These are phyloP conservation scores for Drosophila asahinai DNA, from an alignment of 1,140 invertebrate genomes.

Conservation along the genomic window DNA sequence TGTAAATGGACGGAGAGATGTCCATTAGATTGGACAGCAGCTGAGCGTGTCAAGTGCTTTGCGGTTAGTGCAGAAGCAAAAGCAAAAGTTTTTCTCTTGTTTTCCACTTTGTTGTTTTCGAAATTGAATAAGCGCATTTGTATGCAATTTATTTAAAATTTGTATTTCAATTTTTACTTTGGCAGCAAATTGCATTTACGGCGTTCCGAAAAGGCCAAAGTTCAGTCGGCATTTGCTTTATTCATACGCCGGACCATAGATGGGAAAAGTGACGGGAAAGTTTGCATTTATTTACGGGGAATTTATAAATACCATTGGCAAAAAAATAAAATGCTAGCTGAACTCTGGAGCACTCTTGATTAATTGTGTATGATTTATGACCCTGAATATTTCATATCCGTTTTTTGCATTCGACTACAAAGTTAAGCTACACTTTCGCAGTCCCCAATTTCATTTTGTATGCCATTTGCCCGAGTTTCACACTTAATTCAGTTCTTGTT, in stretches of 20 bases:
- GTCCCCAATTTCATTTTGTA: slow-evolving; percentile 25
- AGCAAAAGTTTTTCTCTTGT: slow-evolving; percentile 59
- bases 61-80: slow-evolving; percentile 58
- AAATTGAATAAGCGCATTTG: slow-evolving; percentile 78
- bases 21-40: slow-evolving; percentile 71
- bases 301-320: background rate
- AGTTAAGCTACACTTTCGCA: background rate
- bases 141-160: slow-evolving; percentile 78
- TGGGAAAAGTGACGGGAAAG: slow-evolving; percentile 4
- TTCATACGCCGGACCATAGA: slow-evolving; percentile 39
- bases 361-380: slow-evolving; percentile 20
- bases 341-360: slow-evolving; percentile 11
- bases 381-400: slow-evolving; percentile 10
- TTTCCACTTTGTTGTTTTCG: slow-evolving; percentile 55
- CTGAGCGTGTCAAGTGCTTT: slow-evolving; percentile 78
- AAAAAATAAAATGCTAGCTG: background rate
- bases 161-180: slow-evolving; percentile 50
- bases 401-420: background rate
- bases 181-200: slow-evolving; percentile 55
- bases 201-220: slow-evolving; percentile 48
- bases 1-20: slow-evolving; percentile 17
- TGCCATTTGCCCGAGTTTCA: slow-evolving; percentile 31
- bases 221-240: slow-evolving; percentile 54
- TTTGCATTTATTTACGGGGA: slow-evolving; percentile 22
- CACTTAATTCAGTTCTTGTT: slow-evolving; percentile 38